phyloP scores from a whole-genome alignment of 2,888 invertebrate species.

The Brassicogethes aeneus region DNA sequence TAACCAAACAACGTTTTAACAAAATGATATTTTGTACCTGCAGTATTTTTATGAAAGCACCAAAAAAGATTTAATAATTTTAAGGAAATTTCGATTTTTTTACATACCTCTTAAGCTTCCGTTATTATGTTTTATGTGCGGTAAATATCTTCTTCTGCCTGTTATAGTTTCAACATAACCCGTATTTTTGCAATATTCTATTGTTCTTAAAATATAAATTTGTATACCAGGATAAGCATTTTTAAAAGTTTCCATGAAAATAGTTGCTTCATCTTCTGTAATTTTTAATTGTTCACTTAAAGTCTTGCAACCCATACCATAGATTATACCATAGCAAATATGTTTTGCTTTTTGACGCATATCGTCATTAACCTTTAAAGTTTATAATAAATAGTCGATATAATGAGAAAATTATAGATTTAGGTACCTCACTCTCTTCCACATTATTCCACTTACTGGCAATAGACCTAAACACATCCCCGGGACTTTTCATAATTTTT shows the following conservation, averaged over 20 bases:
- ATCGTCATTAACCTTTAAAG: conserved; percentile 56
- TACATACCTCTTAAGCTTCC: conserved; percentile 53
- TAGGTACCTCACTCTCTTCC: conserved; percentile 49
- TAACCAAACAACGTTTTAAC: too few relatives aligned
- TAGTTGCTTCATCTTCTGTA: conserved; percentile 66
- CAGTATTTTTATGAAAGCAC: too few relatives aligned
- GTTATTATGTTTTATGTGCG: conserved; percentile 58
- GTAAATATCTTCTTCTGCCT: conserved; percentile 69
- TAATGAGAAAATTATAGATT: neutral
- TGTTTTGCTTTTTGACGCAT: conserved; percentile 83
- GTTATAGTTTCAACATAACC: conserved; percentile 81
- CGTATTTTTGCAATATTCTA: conserved; percentile 51
- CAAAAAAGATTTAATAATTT: too few relatives aligned
- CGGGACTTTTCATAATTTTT: conserved; percentile 52
- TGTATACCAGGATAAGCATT: conserved; percentile 63
- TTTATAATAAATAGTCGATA: neutral
- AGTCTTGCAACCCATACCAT: conserved; percentile 87
- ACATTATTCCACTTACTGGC: conserved; percentile 78
- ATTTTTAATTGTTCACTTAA: conserved; percentile 73
- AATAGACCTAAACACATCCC: conserved; percentile 77
- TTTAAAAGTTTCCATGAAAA: conserved; percentile 76
- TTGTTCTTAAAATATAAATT: conserved; percentile 48
- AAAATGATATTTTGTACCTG: too few relatives aligned
- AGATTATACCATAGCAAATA: conserved; percentile 93
- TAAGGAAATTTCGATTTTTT: too few relatives aligned